phyloP scores from a whole-genome alignment of 2,797 vertebrate species.

The Cyprinodon diabolis region DNA sequence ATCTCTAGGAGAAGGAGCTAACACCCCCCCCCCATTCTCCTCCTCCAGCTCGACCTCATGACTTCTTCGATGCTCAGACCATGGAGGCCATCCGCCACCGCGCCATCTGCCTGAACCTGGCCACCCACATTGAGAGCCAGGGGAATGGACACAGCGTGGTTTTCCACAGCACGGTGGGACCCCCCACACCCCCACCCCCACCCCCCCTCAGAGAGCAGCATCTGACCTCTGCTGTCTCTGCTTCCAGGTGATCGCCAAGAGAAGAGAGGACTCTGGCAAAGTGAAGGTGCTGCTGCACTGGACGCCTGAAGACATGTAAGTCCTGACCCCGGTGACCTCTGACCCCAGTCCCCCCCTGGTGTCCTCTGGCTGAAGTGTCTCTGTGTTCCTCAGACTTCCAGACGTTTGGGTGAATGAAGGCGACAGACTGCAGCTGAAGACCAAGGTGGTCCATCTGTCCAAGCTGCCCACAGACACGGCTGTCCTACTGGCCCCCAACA shows the following conservation, averaged over 20 bases:
- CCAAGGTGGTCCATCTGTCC: slow-evolving; percentile 95
- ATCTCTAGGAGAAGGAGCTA: too few relatives aligned
- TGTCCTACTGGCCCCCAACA: slow-evolving; percentile 93
- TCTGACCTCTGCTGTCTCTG: not conserved
- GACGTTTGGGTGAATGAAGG: slow-evolving; percentile 97
- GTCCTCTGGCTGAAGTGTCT: too few relatives aligned
- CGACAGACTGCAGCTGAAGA: slow-evolving; percentile 92
- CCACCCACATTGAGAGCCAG: slow-evolving; percentile 93
- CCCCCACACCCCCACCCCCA: slow-evolving; percentile 31
- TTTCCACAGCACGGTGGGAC: slow-evolving; percentile 91
- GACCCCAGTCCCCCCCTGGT: too few relatives aligned
- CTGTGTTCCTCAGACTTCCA: slow-evolving; percentile 81
- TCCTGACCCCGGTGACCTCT: not conserved
- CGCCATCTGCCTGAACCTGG: slow-evolving; percentile 95
- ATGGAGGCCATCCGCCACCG: slow-evolving; percentile 95
- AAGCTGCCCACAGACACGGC: slow-evolving; percentile 95
- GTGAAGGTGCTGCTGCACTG: slow-evolving; percentile 94
- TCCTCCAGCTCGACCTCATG: slow-evolving; percentile 89
- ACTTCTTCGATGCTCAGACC: slow-evolving; percentile 95
- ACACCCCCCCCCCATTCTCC: not conserved
- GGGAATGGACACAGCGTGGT: slow-evolving; percentile 96
- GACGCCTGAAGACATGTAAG: slow-evolving; percentile 96
- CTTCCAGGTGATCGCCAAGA: slow-evolving; percentile 90
- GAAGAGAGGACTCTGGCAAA: slow-evolving; percentile 95
- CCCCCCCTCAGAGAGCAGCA: slow-evolving; percentile 5